phyloP scores from a whole-genome alignment of 2,113 vertebrate genomes.

The Nerophis lumbriciformis region DNA sequence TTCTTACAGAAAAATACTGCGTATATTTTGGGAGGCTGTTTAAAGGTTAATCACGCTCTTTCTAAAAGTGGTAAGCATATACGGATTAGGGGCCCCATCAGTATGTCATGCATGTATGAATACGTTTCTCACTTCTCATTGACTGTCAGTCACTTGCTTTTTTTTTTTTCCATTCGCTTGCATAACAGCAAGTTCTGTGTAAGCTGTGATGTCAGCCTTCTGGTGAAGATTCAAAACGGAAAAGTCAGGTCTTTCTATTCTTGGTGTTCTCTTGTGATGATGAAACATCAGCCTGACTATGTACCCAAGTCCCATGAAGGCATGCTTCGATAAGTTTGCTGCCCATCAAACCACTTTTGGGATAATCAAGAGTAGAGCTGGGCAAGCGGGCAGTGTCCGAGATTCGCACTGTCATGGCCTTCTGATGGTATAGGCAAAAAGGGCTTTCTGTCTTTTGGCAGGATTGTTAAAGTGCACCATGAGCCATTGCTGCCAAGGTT shows the following conservation, averaged over 20 bases:
- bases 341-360: neutral
- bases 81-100: constrained; percentile 3
- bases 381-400: no score
- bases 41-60: neutral
- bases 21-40: neutral
- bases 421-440: no score
- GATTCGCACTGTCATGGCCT: no score
- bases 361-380: neutral
- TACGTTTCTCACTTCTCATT: constrained; percentile 24
- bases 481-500: no score
- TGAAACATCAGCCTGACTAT: constrained; percentile 11
- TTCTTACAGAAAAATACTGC: no score
- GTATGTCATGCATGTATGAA: constrained; percentile 28
- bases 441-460: no score
- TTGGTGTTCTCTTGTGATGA: constrained; percentile 46
- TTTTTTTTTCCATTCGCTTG: constrained; percentile 15
- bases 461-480: no score
- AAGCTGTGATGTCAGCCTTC: constrained; percentile 36
- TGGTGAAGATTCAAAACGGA: constrained; percentile 46
- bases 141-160: constrained; percentile 24
- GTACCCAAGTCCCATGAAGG: neutral
- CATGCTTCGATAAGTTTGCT: neutral
- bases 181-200: constrained; percentile 30
- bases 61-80: neutral
- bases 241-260: constrained; percentile 55